Conservation (phyloP, 2,888 invertebrate species). For the Nysson spinosus region DNA sequence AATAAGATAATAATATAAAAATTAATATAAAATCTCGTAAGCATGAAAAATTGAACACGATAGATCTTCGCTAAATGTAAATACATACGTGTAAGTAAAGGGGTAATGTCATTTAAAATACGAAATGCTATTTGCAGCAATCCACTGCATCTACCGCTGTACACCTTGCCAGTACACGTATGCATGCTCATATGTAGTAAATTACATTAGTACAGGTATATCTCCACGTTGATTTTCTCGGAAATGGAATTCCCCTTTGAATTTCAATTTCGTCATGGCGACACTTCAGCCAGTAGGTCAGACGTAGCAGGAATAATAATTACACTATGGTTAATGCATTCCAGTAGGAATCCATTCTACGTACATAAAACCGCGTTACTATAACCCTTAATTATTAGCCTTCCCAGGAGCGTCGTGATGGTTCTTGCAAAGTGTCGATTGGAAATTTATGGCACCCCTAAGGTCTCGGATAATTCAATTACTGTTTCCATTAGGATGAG, state of each 20-base stretch:
- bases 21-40: no score
- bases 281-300: constrained; percentile 29
- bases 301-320: constrained; percentile 48
- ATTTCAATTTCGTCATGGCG: constrained; percentile 14
- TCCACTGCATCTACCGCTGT: no score
- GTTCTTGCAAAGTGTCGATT: constrained; percentile 53
- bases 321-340: constrained; percentile 50
- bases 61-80: no score
- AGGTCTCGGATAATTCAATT: constrained; percentile 56
- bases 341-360: constrained; percentile 52
- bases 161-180: no score
- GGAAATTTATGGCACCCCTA: constrained; percentile 57
- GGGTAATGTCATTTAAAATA: no score
- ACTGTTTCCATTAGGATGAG: constrained; percentile 48
- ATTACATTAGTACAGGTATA: not conserved
- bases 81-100: no score
- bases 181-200: not conserved
- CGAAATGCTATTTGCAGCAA: no score
- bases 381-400: constrained; percentile 64
- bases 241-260: constrained; percentile 15
- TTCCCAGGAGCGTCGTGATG: constrained; percentile 47
- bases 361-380: constrained; percentile 63
- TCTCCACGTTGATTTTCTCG: not conserved
- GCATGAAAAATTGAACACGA: no score
- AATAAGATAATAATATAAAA: no score